These are phyloP conservation scores for Sinotaia quadrata DNA, from an alignment of 2,888 invertebrate genomes.

Conservation along the genomic window DNA sequence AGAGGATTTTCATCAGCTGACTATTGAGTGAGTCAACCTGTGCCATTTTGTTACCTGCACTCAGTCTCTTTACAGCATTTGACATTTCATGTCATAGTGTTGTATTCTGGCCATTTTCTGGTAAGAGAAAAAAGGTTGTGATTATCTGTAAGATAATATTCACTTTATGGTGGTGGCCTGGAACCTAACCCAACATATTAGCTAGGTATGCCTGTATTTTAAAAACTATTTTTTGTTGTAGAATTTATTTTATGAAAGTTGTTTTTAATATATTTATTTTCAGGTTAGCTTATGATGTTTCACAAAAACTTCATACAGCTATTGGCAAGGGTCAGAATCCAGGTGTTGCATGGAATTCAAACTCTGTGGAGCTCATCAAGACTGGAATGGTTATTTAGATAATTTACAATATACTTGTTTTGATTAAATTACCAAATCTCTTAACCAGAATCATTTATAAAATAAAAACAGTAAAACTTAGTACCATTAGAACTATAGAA, in stretches of 20 bases:
- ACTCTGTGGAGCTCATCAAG: slow-evolving; percentile 85
- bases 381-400: slow-evolving; percentile 82
- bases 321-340: slow-evolving; percentile 59
- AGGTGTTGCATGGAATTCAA: slow-evolving; percentile 90
- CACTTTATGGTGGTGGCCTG: too few relatives aligned
- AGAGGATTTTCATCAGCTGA: too few relatives aligned
- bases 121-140: too few relatives aligned
- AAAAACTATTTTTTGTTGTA: neutral
- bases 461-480: neutral
- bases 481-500: neutral
- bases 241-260: neutral
- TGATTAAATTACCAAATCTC: neutral
- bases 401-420: neutral
- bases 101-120: too few relatives aligned
- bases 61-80: too few relatives aligned
- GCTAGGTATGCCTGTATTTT: neutral
- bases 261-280: neutral
- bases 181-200: neutral
- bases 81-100: too few relatives aligned
- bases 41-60: too few relatives aligned
- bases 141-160: too few relatives aligned
- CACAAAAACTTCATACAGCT: neutral
- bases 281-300: neutral
- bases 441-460: neutral
- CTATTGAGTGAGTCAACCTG: too few relatives aligned